Base-by-base conservation (phyloP, 2,113 vertebrate genomes). In the Pluvianellus socialis region DNA sequence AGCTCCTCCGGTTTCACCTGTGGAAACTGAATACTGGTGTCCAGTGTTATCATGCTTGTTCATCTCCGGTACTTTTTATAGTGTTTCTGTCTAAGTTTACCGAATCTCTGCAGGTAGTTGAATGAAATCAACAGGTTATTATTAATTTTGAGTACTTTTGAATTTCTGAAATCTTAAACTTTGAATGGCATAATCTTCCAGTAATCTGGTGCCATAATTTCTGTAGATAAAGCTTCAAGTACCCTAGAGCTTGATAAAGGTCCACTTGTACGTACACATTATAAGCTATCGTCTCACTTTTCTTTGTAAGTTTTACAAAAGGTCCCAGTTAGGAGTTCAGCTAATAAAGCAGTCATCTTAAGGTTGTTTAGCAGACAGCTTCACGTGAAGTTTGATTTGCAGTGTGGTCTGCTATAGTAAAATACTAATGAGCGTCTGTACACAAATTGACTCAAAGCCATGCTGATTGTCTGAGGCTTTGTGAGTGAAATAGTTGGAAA, bases 31-130 rank as follows among this genome's bases (percentile, higher is more conserved):
- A 49, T 23, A 10, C 82, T 77, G 63, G 62, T 88, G 5, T 3
- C 59, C 26, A 35, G 4, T 6, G 8, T 96, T 97, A 97, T 96
- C 93, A 1, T 1, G 33, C 94, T 95, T 96, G 92, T 97, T 94
- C 89, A 97, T 97, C 95, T 92, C 30, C 21, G 10, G 28, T 38
- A 68, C 38, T 62, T 80, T 91, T 94, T 80, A 79, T 4, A 80
- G 50, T 73, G 86, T 75, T 89, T 63, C 70, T 4, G 62, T 79
- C 52, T 93, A 73, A 58, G 67, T 76, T 96, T 94, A 84, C 88
- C 63, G 42, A 91, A 91, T 94, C 92, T 82, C 53, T 77, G 90
- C 88, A 55, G 27, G 68, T 73, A 45, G 32, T 13, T 76, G 45
- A 52, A 20, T 88, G 72, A 84, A 90, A 59, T 55, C 20, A 44